These are phyloP conservation scores for Athene cunicularia DNA, from an alignment of 2,113 vertebrate species.

Conservation along the genomic window DNA sequence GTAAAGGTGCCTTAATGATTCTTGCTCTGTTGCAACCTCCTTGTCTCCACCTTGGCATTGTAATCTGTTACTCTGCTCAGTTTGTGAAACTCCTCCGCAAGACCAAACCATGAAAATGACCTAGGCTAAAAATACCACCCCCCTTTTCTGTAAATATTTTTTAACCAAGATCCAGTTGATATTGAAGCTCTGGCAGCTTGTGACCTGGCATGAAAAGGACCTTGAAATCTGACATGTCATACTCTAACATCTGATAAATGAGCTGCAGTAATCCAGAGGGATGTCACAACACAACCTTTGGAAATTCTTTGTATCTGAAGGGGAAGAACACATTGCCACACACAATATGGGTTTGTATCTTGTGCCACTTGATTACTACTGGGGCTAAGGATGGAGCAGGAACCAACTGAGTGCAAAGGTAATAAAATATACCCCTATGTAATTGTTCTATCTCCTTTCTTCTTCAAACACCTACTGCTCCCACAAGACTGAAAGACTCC, in stretches of 20 bases:
- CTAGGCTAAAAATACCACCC: not conserved
- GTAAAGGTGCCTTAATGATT: not conserved
- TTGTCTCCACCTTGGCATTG: not conserved
- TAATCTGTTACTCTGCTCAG: not conserved
- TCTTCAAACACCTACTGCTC: not conserved
- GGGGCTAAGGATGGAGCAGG: not conserved
- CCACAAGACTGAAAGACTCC: not conserved
- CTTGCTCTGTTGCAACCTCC: not conserved
- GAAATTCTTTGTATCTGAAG: not conserved
- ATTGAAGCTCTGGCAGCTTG: not conserved
- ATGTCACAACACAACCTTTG: not conserved
- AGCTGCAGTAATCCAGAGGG: not conserved
- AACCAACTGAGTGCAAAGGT: not conserved
- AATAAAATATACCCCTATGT: not conserved
- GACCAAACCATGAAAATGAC: not conserved
- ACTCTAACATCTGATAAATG: not conserved
- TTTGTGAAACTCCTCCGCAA: not conserved
- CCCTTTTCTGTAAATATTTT: not conserved
- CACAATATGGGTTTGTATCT: not conserved
- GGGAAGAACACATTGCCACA: not conserved
- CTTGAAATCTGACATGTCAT: not conserved
- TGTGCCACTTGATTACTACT: not conserved
- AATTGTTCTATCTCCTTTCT: not conserved
- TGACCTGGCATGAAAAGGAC: not conserved
- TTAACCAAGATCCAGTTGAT: not conserved